Base-by-base conservation (phyloP, 2,888 invertebrate species). In the Thecocarcelia acutangulata region DNA sequence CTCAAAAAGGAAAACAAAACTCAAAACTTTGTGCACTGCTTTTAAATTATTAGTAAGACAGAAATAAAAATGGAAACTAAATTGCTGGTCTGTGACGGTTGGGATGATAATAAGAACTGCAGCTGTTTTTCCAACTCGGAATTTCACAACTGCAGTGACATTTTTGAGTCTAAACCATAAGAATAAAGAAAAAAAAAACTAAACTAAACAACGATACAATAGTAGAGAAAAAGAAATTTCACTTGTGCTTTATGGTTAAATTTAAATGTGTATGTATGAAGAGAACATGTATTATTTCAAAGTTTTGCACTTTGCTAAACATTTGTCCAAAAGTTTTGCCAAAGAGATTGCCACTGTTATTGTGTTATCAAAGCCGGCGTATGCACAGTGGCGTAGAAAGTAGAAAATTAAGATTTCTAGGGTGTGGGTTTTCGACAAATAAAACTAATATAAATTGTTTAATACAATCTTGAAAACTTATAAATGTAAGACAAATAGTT, bases 291-390 rank as follows among this genome's bases (percentile, higher is more conserved):
- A 52, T 64, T 64, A 59, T 66, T 70, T 44, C 44, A 77, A 82
- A 82, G 69, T 82, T 82, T 77, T 74, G 63, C 73, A 82, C 78
- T 82, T 82, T 74, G 13, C 78, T 78, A 78, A 78, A 74, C 66
- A 82, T 70, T 82, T 74, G 74, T 66, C 64, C 37, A 74, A 78
- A 82, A 78, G 56, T 78, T 78, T 69, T 78, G 42, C 52, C 24
- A 72, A 66, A 59, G 12, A 42, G 40, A 66, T 63, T 50, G 66
- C 61, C 72, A 61, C 70, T 61, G 75, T 61, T n/a, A n/a, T n/a
- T 64, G 64, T 58, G n/a, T n/a, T 59, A 61, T 42, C 8, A 48
- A 17, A 13, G 42, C 19, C 13, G n/a, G 8, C 6, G 33, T 6
- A 24, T 28, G 40, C 44, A 75, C 33, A 69, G 58, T 70, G 72